phyloP scores from a whole-genome alignment of 2,797 vertebrate species.

The Tolypeutes matacus region DNA sequence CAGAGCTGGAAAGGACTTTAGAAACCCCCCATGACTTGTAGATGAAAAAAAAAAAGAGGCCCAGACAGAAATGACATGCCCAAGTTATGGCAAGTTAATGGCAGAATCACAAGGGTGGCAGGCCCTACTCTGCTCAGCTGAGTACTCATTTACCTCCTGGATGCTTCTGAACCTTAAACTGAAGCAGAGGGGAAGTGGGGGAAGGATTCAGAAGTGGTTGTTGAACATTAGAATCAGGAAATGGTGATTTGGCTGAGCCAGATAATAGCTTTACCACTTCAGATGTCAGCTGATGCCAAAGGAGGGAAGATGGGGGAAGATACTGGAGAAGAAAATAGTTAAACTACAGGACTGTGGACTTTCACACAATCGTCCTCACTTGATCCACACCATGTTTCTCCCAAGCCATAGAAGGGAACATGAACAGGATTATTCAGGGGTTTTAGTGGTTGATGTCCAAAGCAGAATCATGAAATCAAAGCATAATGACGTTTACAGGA shows the following conservation, averaged over 20 bases:
- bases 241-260: constrained; percentile 71
- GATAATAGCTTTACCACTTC: constrained; percentile 75
- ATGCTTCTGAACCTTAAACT: constrained; percentile 66
- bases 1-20: constrained; percentile 37
- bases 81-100: not conserved
- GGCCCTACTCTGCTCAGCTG: not conserved
- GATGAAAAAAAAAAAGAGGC: not conserved
- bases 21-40: not conserved
- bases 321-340: constrained; percentile 48
- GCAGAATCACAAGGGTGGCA: not conserved
- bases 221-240: constrained; percentile 76
- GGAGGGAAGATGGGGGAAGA: not conserved
- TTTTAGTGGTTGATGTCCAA: constrained; percentile 56
- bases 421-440: not conserved
- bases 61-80: not conserved
- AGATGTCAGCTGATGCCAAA: constrained; percentile 56
- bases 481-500: constrained; percentile 37
- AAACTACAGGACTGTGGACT: not conserved
- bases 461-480: constrained; percentile 60
- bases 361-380: not conserved
- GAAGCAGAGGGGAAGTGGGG: constrained; percentile 62
- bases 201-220: constrained; percentile 54
- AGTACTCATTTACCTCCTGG: constrained; percentile 32
- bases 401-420: not conserved
- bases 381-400: not conserved